phyloP scores from a whole-genome alignment of 92 coral and sea anemone species.

The Porites cylindrica region DNA sequence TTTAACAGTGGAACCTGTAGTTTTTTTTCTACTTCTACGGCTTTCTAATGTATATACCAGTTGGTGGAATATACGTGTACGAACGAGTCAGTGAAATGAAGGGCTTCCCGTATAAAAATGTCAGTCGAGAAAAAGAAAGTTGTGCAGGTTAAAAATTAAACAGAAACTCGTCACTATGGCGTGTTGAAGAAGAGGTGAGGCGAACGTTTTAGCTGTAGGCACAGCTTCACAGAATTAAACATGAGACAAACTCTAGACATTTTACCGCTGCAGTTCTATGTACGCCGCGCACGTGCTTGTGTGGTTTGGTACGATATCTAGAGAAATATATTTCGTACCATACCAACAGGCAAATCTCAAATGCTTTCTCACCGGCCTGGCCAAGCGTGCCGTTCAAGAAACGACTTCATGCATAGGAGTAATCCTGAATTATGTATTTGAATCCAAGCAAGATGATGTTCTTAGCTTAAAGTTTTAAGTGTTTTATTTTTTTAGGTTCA shows the following conservation, averaged over 20 bases:
- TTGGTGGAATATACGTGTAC: constrained; percentile 74
- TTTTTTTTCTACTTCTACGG: constrained; percentile 85
- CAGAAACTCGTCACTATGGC: background rate
- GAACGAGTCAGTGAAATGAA: constrained; percentile 69
- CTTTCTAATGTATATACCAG: constrained; percentile 68
- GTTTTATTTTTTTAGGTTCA: constrained; percentile 60
- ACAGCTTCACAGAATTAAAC: background rate
- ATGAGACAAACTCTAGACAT: too few species aligned
- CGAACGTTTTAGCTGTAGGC: background rate
- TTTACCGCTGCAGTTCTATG: too few species aligned
- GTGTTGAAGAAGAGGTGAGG: constrained; percentile 25
- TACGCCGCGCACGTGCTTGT: too few species aligned
- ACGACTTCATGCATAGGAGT: too few species aligned
- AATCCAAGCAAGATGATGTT: too few species aligned
- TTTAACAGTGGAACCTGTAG: constrained; percentile 81
- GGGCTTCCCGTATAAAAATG: constrained; percentile 67
- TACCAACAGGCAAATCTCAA: too few species aligned
- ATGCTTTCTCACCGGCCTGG: too few species aligned
- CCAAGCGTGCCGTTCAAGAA: too few species aligned
- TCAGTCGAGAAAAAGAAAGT: background rate
- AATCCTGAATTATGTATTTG: too few species aligned
- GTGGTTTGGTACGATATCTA: too few species aligned
- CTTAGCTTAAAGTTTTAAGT: too few species aligned
- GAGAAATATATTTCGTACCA: too few species aligned
- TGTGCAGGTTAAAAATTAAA: constrained; percentile 4